Evolutionary conservation across 30 jellyfish, hydroid and myxozoan genomes (phyloP).

Genomic region (Catostylus mosaicus): DNA sequence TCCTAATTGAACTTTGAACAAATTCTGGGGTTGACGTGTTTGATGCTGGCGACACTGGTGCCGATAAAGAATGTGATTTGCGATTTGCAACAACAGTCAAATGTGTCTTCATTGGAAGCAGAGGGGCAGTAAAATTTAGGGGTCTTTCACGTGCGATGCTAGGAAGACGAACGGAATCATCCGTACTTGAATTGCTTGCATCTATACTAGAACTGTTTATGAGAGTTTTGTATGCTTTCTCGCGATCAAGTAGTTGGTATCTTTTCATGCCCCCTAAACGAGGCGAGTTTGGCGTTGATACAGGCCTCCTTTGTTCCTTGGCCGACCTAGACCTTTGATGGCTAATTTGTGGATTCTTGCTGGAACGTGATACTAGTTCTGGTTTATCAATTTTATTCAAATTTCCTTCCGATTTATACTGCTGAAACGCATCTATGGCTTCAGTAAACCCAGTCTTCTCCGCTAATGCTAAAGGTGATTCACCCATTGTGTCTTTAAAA

Average conservation of each 20-base stretch:
- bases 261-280: background rate
- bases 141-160: background rate
- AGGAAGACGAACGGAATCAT: background rate
- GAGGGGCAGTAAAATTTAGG: background rate
- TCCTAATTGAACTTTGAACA: background rate
- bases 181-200: background rate
- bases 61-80: conserved; percentile 13
- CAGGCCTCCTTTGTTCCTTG: background rate
- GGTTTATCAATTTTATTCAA: background rate
- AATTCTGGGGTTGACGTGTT: background rate
- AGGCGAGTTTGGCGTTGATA: conserved; percentile 15
- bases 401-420: no score
- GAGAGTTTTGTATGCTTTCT: background rate
- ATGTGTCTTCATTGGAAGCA: background rate
- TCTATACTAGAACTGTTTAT: background rate
- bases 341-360: background rate
- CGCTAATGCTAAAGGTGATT: conserved; percentile 23
- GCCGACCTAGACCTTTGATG: background rate
- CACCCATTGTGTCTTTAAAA: conserved; percentile 12
- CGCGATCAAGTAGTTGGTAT: background rate
- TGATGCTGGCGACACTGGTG: conserved; percentile 42
- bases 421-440: background rate
- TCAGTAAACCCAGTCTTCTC: background rate
- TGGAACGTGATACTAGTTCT: background rate
- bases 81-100: background rate